Percentiles rank a stretch among this genome's conserved stretches.
These are phyloP conservation scores for Dromiciops gliroides DNA, from an alignment of 2,113 vertebrate species.

Conservation along the genomic window DNA sequence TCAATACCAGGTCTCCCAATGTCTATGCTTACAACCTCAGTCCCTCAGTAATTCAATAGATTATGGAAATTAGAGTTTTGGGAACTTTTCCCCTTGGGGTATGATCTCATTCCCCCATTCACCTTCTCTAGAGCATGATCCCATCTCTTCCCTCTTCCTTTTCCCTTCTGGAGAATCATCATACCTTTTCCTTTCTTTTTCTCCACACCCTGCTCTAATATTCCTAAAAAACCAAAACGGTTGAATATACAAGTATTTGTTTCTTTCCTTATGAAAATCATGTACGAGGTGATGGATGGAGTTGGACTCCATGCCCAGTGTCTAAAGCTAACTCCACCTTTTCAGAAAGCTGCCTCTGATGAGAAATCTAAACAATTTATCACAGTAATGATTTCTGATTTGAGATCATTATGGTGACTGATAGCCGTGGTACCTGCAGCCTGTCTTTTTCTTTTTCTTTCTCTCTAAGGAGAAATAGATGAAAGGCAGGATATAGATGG, in stretches of 20 bases:
- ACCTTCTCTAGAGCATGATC: not conserved
- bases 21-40: not conserved
- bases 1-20: not conserved
- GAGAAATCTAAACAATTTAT: slow-evolving; percentile 22
- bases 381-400: slow-evolving; percentile 23
- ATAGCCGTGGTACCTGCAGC: not conserved
- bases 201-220: not conserved
- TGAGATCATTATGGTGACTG: not conserved
- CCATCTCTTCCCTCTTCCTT: not conserved
- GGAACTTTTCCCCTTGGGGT: not conserved
- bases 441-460: not conserved
- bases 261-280: slow-evolving; percentile 16
- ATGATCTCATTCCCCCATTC: not conserved
- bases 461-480: slow-evolving; percentile 9
- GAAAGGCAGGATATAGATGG: not conserved
- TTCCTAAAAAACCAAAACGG: not conserved
- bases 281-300: not conserved
- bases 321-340: not conserved
- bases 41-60: too few species aligned
- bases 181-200: not conserved
- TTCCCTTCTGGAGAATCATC: not conserved
- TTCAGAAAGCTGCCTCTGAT: not conserved
- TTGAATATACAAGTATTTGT: rapidly evolving
- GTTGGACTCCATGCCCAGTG: not conserved
- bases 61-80: not conserved